A percentile compares a stretch with the other conserved stretches of the same genome.
These are phyloP conservation scores for Mimas tiliae DNA, from an alignment of 2,888 invertebrate species.

Conservation along the genomic window DNA sequence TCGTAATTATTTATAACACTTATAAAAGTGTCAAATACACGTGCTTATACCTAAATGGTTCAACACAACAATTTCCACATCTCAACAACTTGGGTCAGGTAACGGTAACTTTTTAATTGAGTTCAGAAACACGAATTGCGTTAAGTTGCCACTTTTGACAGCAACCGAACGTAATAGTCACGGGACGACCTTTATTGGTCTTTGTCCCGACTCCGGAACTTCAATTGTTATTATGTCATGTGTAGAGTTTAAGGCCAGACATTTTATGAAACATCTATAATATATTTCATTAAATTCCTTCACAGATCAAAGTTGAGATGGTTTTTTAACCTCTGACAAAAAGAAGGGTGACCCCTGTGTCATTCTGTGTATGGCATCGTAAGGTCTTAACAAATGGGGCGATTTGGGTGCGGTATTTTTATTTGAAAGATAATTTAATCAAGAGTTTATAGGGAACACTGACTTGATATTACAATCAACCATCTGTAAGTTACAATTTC, in stretches of 20 bases:
- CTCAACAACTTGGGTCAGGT: conserved; percentile 33
- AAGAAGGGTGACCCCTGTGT: no score
- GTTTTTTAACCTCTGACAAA: no score
- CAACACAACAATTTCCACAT: conserved; percentile 8
- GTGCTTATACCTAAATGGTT: background rate
- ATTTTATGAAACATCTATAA: background rate
- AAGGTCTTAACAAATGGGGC: no score
- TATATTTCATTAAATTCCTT: background rate
- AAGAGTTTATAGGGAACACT: no score
- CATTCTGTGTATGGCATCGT: no score
- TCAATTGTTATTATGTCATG: conserved; percentile 36
- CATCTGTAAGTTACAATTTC: no score
- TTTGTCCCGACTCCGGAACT: conserved; percentile 42
- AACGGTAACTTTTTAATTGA: conserved; percentile 57
- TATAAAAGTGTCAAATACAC: conserved; percentile 1
- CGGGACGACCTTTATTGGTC: conserved; percentile 44
- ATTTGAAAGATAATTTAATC: no score
- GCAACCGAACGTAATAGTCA: conserved; percentile 42
- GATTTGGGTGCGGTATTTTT: no score
- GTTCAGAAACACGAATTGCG: conserved; percentile 46
- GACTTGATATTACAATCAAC: no score
- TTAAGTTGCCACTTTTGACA: conserved; percentile 48
- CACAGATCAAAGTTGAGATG: no score
- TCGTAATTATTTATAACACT: background rate
- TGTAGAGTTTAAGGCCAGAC: background rate